Base-by-base conservation (phyloP, 2,888 invertebrate genomes). In the Entomobrya proxima region DNA sequence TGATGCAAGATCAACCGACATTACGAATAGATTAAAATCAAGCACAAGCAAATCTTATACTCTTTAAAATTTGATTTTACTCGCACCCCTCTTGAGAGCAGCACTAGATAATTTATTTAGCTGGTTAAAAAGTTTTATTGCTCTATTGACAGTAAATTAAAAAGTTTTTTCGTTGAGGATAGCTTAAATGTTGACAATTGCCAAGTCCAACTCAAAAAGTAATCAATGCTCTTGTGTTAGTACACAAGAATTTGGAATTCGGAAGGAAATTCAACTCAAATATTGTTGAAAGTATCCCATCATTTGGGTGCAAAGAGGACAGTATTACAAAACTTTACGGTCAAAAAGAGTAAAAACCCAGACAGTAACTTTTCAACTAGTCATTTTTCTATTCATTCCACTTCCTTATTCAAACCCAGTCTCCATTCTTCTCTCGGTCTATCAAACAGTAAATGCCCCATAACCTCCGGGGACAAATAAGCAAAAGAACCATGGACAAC, bases 401-500 rank as follows among this genome's bases (percentile, higher is more conserved):
- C 69, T 44, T 69, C 69, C 69, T 44, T 69, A 32, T 44, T 69
- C 67, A 67, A 69, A n/a, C n/a, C n/a, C n/a, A n/a, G n/a, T 69
- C 69, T 44, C 40, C 44, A 44, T 44, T 69, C 32, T 64, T 13
- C 18, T n/a, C n/a, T n/a, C n/a, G n/a, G n/a, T n/a, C 61, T 6
- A 69, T 69, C 44, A 32, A 52, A n/a, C 52, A 18, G 74, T 74
- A 74, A 74, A 74, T 52, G 32, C 27, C 69, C 85, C 58, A 64
- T n/a, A 82, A 78, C 78, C 61, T 37, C 40, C 55, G 86, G 78
- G 82, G 78, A 78, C 82, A 85, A 55, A 80, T 79, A 44, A 85
- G 52, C 74, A 35, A n/a, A n/a, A n/a, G 81, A 78, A 86, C 50
- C 77, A 93, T 93, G 93, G 93, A 93, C 90, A 93, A 92, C 67